phyloP scores from a whole-genome alignment of 2,113 vertebrate species.

The Ictalurus furcatus region DNA sequence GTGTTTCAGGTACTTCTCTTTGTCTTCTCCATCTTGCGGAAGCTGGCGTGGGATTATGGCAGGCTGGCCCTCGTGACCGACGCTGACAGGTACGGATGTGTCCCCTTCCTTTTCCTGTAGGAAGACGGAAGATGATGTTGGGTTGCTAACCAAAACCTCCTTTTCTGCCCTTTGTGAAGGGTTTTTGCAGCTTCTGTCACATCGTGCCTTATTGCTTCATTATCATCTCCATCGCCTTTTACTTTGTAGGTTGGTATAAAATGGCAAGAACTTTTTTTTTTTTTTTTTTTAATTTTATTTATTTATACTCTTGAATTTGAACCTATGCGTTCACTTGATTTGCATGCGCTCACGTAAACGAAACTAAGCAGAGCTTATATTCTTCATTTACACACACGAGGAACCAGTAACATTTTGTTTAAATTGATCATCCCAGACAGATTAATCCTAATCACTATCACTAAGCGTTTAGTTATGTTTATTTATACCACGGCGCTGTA shows the following conservation, averaged over 20 bases:
- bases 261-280: not conserved
- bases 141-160: not conserved
- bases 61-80: slow-evolving; percentile 96
- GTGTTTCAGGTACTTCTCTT: slow-evolving; percentile 85
- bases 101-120: not conserved
- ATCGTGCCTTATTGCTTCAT: not conserved
- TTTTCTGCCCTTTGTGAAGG: not conserved
- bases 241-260: not conserved
- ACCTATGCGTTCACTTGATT: not conserved
- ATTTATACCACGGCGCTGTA: not conserved
- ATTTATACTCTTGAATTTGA: not conserved
- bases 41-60: slow-evolving; percentile 96
- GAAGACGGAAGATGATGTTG: too few species aligned
- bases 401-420: not conserved
- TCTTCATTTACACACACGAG: not conserved
- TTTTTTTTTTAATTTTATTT: too few species aligned
- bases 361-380: not conserved
- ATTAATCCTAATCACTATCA: not conserved
- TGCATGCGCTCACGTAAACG: not conserved
- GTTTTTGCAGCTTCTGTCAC: not conserved
- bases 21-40: slow-evolving; percentile 92
- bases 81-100: slow-evolving; percentile 85
- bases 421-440: not conserved
- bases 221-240: not conserved
- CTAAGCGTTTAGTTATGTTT: not conserved